Conservation (phyloP, 30 jellyfish, hydroid and myxozoan species). For the Haliclystus octoradiatus region DNA sequence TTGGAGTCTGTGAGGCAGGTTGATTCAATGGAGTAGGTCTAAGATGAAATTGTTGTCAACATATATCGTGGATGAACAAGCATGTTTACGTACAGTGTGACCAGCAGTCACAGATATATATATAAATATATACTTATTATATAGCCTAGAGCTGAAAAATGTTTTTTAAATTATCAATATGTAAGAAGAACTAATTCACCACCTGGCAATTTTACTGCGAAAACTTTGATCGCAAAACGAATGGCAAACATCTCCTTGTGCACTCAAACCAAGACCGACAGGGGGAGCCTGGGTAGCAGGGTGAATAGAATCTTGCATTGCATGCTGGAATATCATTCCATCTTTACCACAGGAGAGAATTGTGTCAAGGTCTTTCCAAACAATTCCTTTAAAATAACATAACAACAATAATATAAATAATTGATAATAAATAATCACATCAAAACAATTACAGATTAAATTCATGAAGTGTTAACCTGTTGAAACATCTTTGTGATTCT, state of each 20-base stretch:
- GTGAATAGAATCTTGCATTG: constrained; percentile 67
- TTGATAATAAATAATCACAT: neutral
- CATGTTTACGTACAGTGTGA: too few species aligned
- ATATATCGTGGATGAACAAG: too few species aligned
- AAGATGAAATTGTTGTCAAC: too few species aligned
- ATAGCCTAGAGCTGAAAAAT: too few species aligned
- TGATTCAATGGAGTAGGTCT: too few species aligned
- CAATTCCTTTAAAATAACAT: constrained; percentile 7
- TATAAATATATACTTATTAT: too few species aligned
- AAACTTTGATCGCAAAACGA: constrained; percentile 21
- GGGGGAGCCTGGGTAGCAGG: constrained; percentile 98
- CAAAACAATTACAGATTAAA: neutral
- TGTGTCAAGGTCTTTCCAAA: constrained; percentile 89
- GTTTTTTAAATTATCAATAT: too few species aligned
- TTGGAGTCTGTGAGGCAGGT: neutral
- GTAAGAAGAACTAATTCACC: neutral
- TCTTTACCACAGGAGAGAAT: constrained; percentile 85
- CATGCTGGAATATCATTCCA: constrained; percentile 58
- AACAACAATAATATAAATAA: too few species aligned
- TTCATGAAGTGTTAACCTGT: constrained; percentile 65
- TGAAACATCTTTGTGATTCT: constrained; percentile 80
- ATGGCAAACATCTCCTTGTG: constrained; percentile 66
- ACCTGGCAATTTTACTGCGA: neutral
- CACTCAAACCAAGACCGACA: constrained; percentile 84
- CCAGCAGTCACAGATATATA: too few species aligned